Base-by-base conservation (phyloP, 2,888 invertebrate species). In the Lithophane ornitopus region DNA sequence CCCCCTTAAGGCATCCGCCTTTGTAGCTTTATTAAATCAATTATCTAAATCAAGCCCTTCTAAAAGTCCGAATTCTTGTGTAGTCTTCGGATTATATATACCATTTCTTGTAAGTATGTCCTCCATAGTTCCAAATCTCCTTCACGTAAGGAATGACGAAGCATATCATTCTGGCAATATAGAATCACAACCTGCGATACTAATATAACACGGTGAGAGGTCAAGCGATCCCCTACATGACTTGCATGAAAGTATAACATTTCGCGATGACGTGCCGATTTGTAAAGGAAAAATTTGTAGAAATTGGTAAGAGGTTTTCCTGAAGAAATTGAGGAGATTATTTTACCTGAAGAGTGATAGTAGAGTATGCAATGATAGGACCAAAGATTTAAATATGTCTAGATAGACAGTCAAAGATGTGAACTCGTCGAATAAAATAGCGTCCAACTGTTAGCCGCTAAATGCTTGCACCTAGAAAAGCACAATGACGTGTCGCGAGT, bases 161-260 rank as follows among this genome's bases (percentile, higher is more conserved):
- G 83, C 80, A 54, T 19, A 62, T 26, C 22, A 34, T 19, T 66
- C 44, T 7, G 4, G 49, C 54, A 71, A 65, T 84, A 69, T 59
- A 62, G 56, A 78, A 75, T 81, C 76, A 76, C 76, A 87, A 65
- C 58, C 52, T 39, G 66, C 66, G 34, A 46, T 61, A 63, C 63
- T 49, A 75, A 74, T 74, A 71, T 77, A 70, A 75, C 56, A 56
- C 65, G 84, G 63, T 74, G 76, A 70, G 70, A 87, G 87, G 86
- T 85, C 75, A 78, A 72, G 59, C 71, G 79, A 75, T 73, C 74
- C 76, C 80, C 68, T 54, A 46, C 81, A 76, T 86, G 86, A 87
- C 84, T 87, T 56, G 86, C 84, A 16, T 3, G 41, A 54, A 72
- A 54, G 14, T 56, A 54, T 70, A 69, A 76, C 63, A 65, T 78